phyloP scores from a whole-genome alignment of 1,140 invertebrate genomes.

The Conus betulinus region DNA sequence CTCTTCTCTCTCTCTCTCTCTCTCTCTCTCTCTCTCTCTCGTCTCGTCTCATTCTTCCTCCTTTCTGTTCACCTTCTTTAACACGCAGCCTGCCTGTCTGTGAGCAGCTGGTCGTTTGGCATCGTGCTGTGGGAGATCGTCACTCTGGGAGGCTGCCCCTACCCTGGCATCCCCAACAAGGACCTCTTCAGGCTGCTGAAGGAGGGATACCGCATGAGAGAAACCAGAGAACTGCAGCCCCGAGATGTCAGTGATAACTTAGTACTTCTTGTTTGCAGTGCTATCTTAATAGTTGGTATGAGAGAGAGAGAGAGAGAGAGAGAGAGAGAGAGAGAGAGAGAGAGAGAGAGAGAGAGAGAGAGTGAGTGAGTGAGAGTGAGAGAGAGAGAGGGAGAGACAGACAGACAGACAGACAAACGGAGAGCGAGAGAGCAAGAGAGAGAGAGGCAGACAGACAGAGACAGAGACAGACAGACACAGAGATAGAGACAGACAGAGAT shows the following conservation, averaged over 20 bases:
- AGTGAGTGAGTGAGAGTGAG: too few species aligned
- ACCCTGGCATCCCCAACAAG: constrained; percentile 79
- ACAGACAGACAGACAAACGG: too few species aligned
- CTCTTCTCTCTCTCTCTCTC: neutral
- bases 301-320: too few species aligned
- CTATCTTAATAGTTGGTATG: too few species aligned
- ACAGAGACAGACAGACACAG: too few species aligned
- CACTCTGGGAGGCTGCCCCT: constrained; percentile 77
- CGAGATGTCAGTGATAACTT: constrained; percentile 62
- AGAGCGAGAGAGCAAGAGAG: too few species aligned
- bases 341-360: too few species aligned
- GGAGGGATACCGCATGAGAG: constrained; percentile 93
- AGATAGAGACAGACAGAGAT: too few species aligned
- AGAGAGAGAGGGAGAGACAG: too few species aligned
- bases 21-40: constrained; percentile 12
- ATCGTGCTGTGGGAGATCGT: constrained; percentile 79
- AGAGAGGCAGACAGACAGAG: too few species aligned
- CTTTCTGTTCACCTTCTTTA: neutral
- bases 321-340: too few species aligned
- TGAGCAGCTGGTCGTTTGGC: constrained; percentile 76
- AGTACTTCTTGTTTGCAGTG: neutral
- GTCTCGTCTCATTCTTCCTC: neutral
- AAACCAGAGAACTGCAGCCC: constrained; percentile 67
- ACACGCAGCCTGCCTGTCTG: neutral
- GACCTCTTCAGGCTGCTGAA: constrained; percentile 89